Percentiles rank a stretch among this genome's conserved stretches.
Conservation (phyloP, 2,113 vertebrate genomes). For the Australoheros scitulus region DNA sequence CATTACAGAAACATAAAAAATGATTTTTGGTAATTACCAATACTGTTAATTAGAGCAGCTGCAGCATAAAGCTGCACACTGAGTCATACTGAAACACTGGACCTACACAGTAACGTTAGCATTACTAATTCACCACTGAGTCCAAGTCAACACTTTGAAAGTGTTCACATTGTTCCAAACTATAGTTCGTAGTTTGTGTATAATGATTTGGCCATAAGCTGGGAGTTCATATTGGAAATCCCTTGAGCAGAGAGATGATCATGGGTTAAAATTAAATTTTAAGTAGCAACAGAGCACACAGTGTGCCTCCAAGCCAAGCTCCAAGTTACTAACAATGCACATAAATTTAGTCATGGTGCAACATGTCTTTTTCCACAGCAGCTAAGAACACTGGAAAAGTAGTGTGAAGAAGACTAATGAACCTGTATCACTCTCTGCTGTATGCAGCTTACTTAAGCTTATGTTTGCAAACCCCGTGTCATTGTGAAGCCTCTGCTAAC, state of each 20-base stretch:
- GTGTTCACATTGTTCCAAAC: background rate
- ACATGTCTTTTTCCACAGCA: background rate
- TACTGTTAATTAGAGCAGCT: no score
- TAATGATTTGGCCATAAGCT: background rate
- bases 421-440: background rate
- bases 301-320: background rate
- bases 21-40: no score
- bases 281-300: background rate
- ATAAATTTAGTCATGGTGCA: background rate
- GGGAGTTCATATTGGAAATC: background rate
- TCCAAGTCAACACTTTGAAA: background rate
- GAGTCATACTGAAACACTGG: no score
- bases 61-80: no score
- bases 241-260: background rate
- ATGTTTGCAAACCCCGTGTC: fast-evolving
- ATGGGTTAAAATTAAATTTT: background rate
- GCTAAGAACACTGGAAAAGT: fast-evolving
- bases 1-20: no score
- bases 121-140: no score
- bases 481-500: background rate
- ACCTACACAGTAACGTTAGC: no score
- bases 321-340: background rate
- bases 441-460: background rate
- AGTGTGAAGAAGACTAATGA: no score
- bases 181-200: background rate